Conservation (phyloP, 2,113 vertebrate genomes). For the Pavo muticus region DNA sequence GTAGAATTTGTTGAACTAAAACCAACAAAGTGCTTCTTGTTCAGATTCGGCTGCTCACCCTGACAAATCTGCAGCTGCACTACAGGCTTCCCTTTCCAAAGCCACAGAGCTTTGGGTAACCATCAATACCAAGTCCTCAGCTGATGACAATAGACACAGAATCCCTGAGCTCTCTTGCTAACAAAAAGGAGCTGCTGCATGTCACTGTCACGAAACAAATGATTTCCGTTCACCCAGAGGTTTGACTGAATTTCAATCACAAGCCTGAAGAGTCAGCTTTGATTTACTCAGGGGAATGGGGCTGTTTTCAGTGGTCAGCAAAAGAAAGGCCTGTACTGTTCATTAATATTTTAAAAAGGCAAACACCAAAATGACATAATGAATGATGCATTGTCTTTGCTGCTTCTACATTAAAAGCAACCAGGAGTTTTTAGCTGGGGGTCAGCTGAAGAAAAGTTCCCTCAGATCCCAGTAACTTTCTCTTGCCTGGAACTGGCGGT, state of each 20-base stretch:
- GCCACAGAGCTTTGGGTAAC: conserved; percentile 23
- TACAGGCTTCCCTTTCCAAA: background rate
- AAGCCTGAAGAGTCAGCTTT: conserved; percentile 8
- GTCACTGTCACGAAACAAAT: conserved; percentile 56
- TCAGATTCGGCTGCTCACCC: background rate
- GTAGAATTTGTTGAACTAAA: background rate
- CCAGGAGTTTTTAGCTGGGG: background rate
- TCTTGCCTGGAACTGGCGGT: background rate
- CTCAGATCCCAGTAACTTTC: background rate
- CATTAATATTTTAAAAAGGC: conserved; percentile 77
- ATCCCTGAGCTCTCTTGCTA: conserved; percentile 46
- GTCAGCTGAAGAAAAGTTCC: background rate
- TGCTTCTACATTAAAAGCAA: conserved; percentile 24
- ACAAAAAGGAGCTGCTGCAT: conserved; percentile 18
- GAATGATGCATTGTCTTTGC: background rate
- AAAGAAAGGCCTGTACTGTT: conserved; percentile 51
- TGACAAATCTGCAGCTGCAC: background rate
- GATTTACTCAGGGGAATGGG: conserved; percentile 14
- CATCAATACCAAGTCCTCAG: conserved; percentile 1
- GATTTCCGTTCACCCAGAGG: conserved; percentile 57
- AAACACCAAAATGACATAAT: conserved; percentile 54
- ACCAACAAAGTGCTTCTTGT: background rate
- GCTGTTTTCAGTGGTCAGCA: conserved; percentile 62
- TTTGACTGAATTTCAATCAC: conserved; percentile 69
- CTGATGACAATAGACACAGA: conserved; percentile 29